Evolutionary conservation across 2,797 vertebrate species (phyloP), one percentile per base, ranked within the genome.

Genomic region (Rhabdomys pumilio): DNA sequence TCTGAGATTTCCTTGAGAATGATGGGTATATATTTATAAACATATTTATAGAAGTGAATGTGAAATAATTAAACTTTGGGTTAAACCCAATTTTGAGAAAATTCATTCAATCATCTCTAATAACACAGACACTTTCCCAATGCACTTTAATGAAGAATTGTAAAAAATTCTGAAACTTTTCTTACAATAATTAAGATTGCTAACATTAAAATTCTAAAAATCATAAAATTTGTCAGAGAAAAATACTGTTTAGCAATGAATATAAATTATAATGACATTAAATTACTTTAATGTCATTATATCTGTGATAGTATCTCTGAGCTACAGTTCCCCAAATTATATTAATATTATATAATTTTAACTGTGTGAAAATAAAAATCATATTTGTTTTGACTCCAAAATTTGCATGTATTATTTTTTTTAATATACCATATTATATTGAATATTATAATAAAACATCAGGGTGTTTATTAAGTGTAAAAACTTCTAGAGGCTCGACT

Each of bases 21-120:
- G 93, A 44, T 1, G 69, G 41, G 93, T 96, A 50, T 69, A 7
- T 73, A 22, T 73, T 80, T 87, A 34, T 14, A 97, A 93, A 96
- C 1, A 73, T 72, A 44, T 3, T 9, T 72, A 11, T 57, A 57
- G 12, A 88, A 41, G 26, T 1, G 11, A 3, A 12, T 44, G 67
- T 11, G 57, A 38, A 75, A 57, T 57, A 57, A 3, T 73, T 41
- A 73, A 41, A 1, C 4, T 41, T 73, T 3, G 1, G 15, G 20
- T 57, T 96, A 97, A 69, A 53, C 22, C 92, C 2, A 96, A 41
- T 63, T 88, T 41, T 15, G 83, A 1, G 76, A 75, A 47, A 19
- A 97, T 82, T 15, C 38, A 85, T 95, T 72, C 11, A 34, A 81
- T 92, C 20, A n/a, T 44, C 93, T 81, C 72, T 53, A 20, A 81